These are phyloP conservation scores for Xestia rhomboidea DNA, from an alignment of 2,888 invertebrate species.

Conservation along the genomic window DNA sequence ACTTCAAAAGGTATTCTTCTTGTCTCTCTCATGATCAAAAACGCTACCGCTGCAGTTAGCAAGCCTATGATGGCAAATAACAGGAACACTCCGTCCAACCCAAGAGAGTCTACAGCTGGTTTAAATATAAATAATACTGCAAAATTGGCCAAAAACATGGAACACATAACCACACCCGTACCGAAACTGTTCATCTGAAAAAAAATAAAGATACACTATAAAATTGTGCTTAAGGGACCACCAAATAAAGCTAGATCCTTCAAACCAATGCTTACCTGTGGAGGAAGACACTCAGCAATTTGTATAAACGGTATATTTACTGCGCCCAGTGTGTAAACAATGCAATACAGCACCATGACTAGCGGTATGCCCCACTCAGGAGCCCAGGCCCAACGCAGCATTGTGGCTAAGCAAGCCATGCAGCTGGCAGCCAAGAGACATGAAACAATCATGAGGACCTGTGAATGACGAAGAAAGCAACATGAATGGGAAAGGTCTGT, in stretches of 20 bases:
- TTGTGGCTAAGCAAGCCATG: conserved; percentile 67
- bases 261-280: conserved; percentile 67
- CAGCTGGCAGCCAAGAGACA: conserved; percentile 62
- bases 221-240: neutral
- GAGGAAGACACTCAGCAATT: conserved; percentile 68
- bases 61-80: conserved; percentile 72
- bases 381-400: conserved; percentile 72
- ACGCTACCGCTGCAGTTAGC: conserved; percentile 68
- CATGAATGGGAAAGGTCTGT: neutral
- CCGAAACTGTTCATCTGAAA: conserved; percentile 73
- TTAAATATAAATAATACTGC: conserved; percentile 65
- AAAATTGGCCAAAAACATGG: conserved; percentile 69
- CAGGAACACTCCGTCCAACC: conserved; percentile 78
- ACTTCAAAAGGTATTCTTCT: conserved; percentile 74
- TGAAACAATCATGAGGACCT: conserved; percentile 73
- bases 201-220: neutral
- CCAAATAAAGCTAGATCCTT: neutral
- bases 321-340: conserved; percentile 75
- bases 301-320: conserved; percentile 74
- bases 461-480: conserved; percentile 20
- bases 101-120: conserved; percentile 68
- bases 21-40: conserved; percentile 80
- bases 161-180: conserved; percentile 55
- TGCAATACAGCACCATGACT: conserved; percentile 73
- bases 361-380: conserved; percentile 77